phyloP scores from a whole-genome alignment of 2,797 vertebrate genomes.

The Bradypus variegatus region DNA sequence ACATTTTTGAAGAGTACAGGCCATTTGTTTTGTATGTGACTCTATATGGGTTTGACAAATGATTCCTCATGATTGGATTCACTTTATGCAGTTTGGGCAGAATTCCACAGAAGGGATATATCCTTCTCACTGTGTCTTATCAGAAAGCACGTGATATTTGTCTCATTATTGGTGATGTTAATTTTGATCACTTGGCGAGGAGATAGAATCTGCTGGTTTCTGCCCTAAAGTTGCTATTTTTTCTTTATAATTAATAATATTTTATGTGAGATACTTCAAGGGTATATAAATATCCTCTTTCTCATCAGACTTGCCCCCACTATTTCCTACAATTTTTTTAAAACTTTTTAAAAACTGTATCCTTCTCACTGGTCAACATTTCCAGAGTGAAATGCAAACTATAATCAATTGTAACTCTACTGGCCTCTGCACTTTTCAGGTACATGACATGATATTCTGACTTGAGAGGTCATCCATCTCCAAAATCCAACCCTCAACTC shows the following conservation, averaged over 20 bases:
- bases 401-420: background rate
- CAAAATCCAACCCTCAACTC: background rate
- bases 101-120: background rate
- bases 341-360: background rate
- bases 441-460: background rate
- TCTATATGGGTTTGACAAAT: background rate
- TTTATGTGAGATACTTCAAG: background rate
- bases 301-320: background rate
- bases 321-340: background rate
- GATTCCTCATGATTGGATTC: background rate
- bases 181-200: background rate
- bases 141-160: background rate
- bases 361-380: background rate
- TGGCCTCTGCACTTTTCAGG: background rate
- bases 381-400: background rate
- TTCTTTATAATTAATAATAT: background rate
- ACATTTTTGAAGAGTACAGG: background rate
- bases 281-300: background rate
- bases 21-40: background rate
- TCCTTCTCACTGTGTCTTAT: background rate
- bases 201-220: background rate
- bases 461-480: background rate
- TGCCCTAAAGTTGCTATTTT: background rate
- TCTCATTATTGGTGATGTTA: background rate
- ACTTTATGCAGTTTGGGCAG: background rate